Percentiles rank a stretch among this genome's conserved stretches.
Conservation (phyloP, 2,113 vertebrate species). For the Psittacus erithacus region DNA sequence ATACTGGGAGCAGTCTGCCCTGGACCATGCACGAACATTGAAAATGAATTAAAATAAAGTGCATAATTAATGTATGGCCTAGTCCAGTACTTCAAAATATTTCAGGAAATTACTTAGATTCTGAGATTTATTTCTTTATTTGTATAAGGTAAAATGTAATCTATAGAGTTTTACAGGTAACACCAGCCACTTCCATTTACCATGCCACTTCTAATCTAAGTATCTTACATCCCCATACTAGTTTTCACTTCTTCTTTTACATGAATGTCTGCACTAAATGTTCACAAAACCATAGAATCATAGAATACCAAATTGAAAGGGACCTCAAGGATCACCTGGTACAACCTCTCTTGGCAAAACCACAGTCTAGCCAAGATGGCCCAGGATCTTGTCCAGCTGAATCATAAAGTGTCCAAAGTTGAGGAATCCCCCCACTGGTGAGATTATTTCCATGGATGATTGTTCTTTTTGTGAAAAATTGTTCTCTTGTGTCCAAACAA, state of each 20-base stretch:
- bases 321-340: not conserved
- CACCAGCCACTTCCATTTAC: not conserved
- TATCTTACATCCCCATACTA: not conserved
- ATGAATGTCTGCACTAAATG: not conserved
- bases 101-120: not conserved
- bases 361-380: not conserved
- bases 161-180: not conserved
- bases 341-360: not conserved
- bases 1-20: not conserved
- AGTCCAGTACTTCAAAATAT: not conserved
- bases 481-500: not conserved
- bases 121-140: not conserved
- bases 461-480: not conserved
- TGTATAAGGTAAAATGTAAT: not conserved
- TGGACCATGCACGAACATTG: not conserved
- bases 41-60: not conserved
- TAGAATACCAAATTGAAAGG: not conserved
- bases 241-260: not conserved
- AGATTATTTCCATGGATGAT: not conserved
- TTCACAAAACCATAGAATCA: not conserved
- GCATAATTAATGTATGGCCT: not conserved
- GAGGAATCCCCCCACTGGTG: not conserved
- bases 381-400: not conserved
- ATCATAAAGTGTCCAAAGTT: not conserved
- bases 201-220: not conserved